Percentiles rank a stretch among this genome's conserved stretches.
Evolutionary conservation across 2,888 invertebrate species (phyloP).

Genomic region (Drosophila mercatorum): DNA sequence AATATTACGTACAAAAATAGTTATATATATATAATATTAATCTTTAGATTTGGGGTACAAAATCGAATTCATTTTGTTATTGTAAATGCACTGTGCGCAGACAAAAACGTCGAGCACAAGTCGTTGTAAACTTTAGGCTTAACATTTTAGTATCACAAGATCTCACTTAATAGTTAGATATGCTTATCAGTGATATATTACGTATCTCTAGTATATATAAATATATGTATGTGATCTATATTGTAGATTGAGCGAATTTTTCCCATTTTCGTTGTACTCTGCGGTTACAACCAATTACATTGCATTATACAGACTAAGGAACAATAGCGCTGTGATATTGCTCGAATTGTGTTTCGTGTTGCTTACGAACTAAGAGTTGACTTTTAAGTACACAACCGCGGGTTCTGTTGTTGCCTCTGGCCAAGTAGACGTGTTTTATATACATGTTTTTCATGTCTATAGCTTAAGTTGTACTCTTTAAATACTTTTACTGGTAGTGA

Average conservation of each 20-base stretch:
- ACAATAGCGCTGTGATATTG: slow-evolving; percentile 83
- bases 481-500: slow-evolving; percentile 80
- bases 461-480: slow-evolving; percentile 70
- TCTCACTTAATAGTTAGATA: slow-evolving; percentile 71
- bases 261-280: slow-evolving; percentile 79
- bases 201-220: slow-evolving; percentile 36
- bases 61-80: slow-evolving; percentile 49
- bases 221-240: slow-evolving; percentile 27
- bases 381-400: slow-evolving; percentile 83
- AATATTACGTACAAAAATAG: slow-evolving; percentile 73
- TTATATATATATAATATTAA: slow-evolving; percentile 19
- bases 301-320: slow-evolving; percentile 74
- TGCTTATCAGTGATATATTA: slow-evolving; percentile 66
- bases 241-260: slow-evolving; percentile 76
- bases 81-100: slow-evolving; percentile 67
- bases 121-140: slow-evolving; percentile 77
- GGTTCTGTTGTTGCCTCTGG: slow-evolving; percentile 67
- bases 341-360: slow-evolving; percentile 25
- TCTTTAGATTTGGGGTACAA: slow-evolving; percentile 18
- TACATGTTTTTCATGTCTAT: slow-evolving; percentile 31
- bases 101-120: slow-evolving; percentile 60
- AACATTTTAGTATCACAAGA: slow-evolving; percentile 69
- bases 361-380: slow-evolving; percentile 54
- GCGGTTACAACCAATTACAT: slow-evolving; percentile 71
- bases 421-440: slow-evolving; percentile 38